phyloP scores from a whole-genome alignment of 2,113 vertebrate genomes.

The Pleuronectes platessa region DNA sequence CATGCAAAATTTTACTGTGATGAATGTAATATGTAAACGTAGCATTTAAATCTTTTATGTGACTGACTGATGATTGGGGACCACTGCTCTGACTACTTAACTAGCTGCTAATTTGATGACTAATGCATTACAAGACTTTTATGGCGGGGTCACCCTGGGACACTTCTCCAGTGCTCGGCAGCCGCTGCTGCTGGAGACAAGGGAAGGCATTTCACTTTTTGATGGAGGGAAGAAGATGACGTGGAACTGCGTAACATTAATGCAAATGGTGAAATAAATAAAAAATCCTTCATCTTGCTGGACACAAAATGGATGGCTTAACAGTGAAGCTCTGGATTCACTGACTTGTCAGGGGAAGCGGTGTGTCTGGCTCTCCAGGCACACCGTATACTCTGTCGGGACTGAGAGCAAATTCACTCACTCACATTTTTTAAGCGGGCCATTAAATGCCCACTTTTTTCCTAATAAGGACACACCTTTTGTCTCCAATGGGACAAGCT shows the following conservation, averaged over 20 bases:
- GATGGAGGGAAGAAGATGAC: conserved; percentile 33
- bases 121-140: neutral
- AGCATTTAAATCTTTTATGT: too few relatives aligned
- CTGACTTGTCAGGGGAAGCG: conserved; percentile 16
- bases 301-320: conserved; percentile 1
- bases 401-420: neutral
- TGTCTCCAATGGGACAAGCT: too few relatives aligned
- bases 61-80: too few relatives aligned
- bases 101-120: conserved; percentile 9
- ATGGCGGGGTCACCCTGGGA: conserved; percentile 13
- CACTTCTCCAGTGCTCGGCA: neutral
- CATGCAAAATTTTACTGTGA: too few relatives aligned
- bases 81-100: neutral
- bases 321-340: neutral
- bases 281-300: conserved; percentile 22
- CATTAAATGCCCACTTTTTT: too few relatives aligned
- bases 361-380: neutral
- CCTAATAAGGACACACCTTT: too few relatives aligned
- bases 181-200: neutral
- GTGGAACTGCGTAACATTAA: neutral
- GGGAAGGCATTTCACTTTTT: conserved; percentile 9
- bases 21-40: too few relatives aligned
- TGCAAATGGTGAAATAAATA: conserved; percentile 27
- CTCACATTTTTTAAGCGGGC: too few relatives aligned
- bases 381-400: neutral